Evolutionary conservation across 1,140 invertebrate species (phyloP), one percentile per base, ranked within the genome.

Genomic region (Protaetia brevitarsis): DNA sequence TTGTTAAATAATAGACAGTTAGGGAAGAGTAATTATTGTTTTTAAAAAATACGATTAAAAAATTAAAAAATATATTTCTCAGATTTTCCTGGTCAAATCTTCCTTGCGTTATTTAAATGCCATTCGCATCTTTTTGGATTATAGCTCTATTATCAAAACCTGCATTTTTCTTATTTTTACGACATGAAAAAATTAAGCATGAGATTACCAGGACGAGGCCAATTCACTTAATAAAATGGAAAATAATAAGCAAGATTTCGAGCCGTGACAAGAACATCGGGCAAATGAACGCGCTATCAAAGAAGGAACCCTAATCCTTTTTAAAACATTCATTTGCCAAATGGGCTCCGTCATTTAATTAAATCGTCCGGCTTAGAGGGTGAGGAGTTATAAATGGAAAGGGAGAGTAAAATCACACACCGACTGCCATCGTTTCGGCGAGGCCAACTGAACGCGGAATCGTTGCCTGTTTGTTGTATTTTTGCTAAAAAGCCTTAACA

Each of bases 281-380:
- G 41, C 41, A 21, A 26, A 51, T 19, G 41, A 51, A 51, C 16
- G 41, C 16, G 6, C 16, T 51, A 51, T 51, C 41, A 51, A 51
- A 51, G 41, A 51, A 23, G 13, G 19, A 51, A 51, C 41, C 41
- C 41, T 51, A 51, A 51, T 51, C 41, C 41, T 51, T 51, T 51
- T 51, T 51, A 51, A 51, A 51, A 51, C 41, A 51, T 51, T 51
- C 41, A 51, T 51, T 51, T 51, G 41, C 41, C 41, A 51, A 51
- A 51, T 51, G 41, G 41, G 41, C 41, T 51, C 41, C 19, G 41
- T 51, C 41, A 51, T 51, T 51, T 51, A 51, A 51, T 51, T 51
- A 51, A 51, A 51, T 51, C 41, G 41, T 51, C 41, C 41, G 41
- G 41, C 41, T 51, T 51, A 51, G 41, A 26, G 19, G 26, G 41